A percentile compares a stretch with the other conserved stretches of the same genome.
These are phyloP conservation scores for Conger conger DNA, from an alignment of 2,113 vertebrate genomes.

Conservation along the genomic window DNA sequence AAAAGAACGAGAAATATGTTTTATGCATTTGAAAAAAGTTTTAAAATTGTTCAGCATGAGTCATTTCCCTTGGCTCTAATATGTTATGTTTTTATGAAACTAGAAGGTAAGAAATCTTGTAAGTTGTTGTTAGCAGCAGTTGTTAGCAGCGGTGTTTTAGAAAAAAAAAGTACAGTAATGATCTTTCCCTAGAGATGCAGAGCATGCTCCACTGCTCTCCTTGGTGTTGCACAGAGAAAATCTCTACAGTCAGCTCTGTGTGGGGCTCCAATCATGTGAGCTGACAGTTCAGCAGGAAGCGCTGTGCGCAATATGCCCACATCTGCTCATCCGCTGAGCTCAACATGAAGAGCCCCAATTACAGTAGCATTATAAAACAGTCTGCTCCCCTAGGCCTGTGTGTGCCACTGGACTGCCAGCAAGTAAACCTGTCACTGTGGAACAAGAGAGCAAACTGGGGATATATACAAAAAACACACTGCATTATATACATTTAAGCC, in stretches of 20 bases:
- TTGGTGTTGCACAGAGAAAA: background rate
- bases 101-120: too few species aligned
- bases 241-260: background rate
- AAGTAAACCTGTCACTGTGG: background rate
- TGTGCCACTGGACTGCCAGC: background rate
- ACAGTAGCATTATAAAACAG: background rate
- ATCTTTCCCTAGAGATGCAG: background rate
- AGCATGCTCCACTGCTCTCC: background rate
- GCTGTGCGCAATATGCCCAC: background rate
- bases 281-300: background rate
- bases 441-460: background rate
- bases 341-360: background rate
- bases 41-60: too few species aligned
- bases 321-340: background rate
- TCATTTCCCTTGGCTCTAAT: too few species aligned
- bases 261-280: background rate
- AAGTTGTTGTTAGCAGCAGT: too few species aligned
- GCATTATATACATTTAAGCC: background rate
- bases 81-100: too few species aligned
- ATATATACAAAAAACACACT: background rate
- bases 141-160: too few species aligned
- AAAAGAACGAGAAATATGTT: conserved; percentile 11
- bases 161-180: background rate
- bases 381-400: background rate
- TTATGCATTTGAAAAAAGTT: too few species aligned